Percentiles rank a stretch among this genome's conserved stretches.
Conservation (phyloP, 1,140 invertebrate genomes). For the Andricus grossulariae region DNA sequence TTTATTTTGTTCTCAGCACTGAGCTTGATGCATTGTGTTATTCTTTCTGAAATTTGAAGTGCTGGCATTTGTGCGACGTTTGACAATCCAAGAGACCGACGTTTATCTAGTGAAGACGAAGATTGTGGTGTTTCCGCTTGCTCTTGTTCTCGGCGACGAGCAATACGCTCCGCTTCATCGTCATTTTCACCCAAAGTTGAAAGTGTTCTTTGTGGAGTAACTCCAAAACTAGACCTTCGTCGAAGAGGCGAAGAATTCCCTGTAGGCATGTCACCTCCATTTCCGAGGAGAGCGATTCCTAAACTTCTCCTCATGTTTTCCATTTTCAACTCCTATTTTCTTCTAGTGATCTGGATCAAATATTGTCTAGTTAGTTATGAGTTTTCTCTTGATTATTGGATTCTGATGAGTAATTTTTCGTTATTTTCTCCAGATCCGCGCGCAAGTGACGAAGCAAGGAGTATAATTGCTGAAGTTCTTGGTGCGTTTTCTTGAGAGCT, state of each 20-base stretch:
- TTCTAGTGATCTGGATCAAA: not conserved
- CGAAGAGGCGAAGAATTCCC: constrained; percentile 50
- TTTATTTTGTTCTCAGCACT: constrained; percentile 86
- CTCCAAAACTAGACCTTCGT: constrained; percentile 49
- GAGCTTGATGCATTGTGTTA: constrained; percentile 80
- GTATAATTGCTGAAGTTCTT: constrained; percentile 54
- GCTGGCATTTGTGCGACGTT: constrained; percentile 56
- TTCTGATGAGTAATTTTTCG: constrained; percentile 50
- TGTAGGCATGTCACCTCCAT: constrained; percentile 9
- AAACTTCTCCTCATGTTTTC: constrained; percentile 42
- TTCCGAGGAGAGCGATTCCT: constrained; percentile 34
- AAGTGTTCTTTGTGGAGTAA: constrained; percentile 34
- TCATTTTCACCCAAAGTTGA: constrained; percentile 62
- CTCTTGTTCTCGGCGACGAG: constrained; percentile 52
- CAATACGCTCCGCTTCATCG: constrained; percentile 66
- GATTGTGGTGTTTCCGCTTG: not conserved
- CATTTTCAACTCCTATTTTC: constrained; percentile 1
- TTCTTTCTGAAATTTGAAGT: constrained; percentile 75
- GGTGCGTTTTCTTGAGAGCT: constrained; percentile 46
- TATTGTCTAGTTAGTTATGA: not conserved
- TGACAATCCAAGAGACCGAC: constrained; percentile 62
- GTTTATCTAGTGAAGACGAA: constrained; percentile 31
- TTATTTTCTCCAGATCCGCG: constrained; percentile 59
- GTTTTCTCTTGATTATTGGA: constrained; percentile 39
- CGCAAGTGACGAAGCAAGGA: constrained; percentile 51